phyloP scores from a whole-genome alignment of 2,888 invertebrate genomes.

The Eucera pruinosa region DNA sequence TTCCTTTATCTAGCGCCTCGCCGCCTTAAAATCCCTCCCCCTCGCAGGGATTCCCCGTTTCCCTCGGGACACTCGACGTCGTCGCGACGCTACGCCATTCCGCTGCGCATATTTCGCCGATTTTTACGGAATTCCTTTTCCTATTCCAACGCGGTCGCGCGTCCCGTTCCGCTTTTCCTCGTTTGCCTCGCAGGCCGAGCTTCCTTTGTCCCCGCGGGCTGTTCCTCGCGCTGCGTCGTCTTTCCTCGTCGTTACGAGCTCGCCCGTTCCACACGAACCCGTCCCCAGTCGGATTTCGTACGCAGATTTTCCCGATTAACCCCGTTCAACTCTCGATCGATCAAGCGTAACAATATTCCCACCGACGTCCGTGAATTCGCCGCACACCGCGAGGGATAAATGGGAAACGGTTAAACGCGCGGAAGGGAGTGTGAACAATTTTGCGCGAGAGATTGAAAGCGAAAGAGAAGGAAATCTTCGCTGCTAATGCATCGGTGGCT shows the following conservation, averaged over 20 bases:
- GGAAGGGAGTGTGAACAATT: neutral
- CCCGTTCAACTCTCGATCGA: slow-evolving; percentile 65
- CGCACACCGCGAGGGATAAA: neutral
- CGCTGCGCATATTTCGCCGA: slow-evolving; percentile 81
- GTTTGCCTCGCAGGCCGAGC: neutral
- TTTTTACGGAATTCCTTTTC: slow-evolving; percentile 80
- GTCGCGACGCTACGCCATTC: slow-evolving; percentile 72
- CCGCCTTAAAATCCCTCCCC: too few relatives aligned
- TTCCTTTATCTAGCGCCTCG: slow-evolving; percentile 66
- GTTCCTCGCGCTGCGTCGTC: slow-evolving; percentile 24
- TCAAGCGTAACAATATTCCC: slow-evolving; percentile 60
- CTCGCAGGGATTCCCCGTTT: slow-evolving; percentile 75
- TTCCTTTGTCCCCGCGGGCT: neutral
- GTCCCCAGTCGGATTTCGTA: slow-evolving; percentile 54
- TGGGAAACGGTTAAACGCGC: neutral
- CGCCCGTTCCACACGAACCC: slow-evolving; percentile 43
- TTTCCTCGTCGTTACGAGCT: slow-evolving; percentile 45
- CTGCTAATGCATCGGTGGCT: too few relatives aligned
- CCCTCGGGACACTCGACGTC: slow-evolving; percentile 73
- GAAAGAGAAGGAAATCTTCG: too few relatives aligned
- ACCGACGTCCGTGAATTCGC: slow-evolving; percentile 54
- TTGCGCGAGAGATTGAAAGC: slow-evolving; percentile 10
- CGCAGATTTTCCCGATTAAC: slow-evolving; percentile 72
- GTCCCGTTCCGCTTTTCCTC: neutral
- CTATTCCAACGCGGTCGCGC: too few relatives aligned